phyloP scores from a whole-genome alignment of 2,113 vertebrate genomes.

The Pogonocichla stellata region DNA sequence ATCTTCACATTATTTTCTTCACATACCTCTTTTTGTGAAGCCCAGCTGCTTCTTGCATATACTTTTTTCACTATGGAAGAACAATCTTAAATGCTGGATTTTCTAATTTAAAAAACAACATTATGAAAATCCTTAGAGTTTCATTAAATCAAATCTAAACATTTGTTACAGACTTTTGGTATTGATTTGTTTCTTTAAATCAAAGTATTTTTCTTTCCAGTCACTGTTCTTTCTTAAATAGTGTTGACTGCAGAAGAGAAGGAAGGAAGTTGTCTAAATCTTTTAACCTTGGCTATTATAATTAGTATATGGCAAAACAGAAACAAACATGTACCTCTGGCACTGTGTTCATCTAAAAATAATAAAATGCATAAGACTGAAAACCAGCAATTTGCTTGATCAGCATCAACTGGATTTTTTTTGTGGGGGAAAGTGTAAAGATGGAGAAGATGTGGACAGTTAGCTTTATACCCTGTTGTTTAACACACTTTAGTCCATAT shows the following conservation, averaged over 20 bases:
- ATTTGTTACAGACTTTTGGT: not conserved
- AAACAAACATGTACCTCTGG: not conserved
- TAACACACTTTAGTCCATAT: not conserved
- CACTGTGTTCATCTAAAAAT: not conserved
- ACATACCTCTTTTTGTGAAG: not conserved
- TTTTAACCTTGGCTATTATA: not conserved
- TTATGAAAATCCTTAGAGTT: not conserved
- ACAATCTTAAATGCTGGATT: not conserved
- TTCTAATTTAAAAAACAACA: not conserved
- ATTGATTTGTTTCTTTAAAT: not conserved
- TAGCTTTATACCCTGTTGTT: not conserved
- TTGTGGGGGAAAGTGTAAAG: no score
- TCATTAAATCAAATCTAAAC: not conserved
- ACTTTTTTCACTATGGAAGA: not conserved
- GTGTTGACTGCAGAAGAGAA: conserved; percentile 4
- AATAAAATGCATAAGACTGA: not conserved
- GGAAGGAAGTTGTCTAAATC: not conserved
- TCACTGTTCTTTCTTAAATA: not conserved
- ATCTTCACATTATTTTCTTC: not conserved
- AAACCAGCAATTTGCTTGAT: not conserved
- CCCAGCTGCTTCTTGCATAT: not conserved
- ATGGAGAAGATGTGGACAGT: no score
- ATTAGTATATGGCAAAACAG: not conserved
- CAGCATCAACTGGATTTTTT: no score
- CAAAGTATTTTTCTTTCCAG: not conserved